Percentiles rank a stretch among this genome's conserved stretches.
Evolutionary conservation across 2,888 invertebrate species (phyloP).

Genomic region (Stenurella melanura): DNA sequence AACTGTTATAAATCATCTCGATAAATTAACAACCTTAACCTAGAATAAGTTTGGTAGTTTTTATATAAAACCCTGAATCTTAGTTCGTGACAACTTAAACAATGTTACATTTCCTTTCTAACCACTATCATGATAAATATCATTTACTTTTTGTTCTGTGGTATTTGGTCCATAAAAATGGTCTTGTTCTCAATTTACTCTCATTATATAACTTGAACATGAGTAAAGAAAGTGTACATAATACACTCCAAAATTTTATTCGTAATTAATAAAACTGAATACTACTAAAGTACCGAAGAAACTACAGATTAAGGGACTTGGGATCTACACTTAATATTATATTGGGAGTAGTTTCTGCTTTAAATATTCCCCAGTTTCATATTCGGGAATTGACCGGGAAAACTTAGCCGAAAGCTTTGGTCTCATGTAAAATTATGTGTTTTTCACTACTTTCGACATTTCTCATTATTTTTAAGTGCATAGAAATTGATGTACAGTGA

Average conservation of each 20-base stretch:
- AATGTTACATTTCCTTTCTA: constrained; percentile 13
- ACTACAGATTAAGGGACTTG: no score
- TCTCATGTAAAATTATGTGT: no score
- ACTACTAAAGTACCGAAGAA: no score
- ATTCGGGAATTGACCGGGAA: no score
- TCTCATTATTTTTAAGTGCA: no score
- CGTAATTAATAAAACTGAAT: neutral
- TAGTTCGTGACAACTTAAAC: constrained; percentile 19
- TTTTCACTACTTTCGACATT: no score
- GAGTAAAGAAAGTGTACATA: neutral
- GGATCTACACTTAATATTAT: no score
- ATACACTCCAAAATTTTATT: neutral
- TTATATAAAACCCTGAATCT: neutral
- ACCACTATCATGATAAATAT: neutral
- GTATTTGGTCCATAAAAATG: constrained; percentile 9
- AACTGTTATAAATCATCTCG: constrained; percentile 3
- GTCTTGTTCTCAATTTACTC: neutral
- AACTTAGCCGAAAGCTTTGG: no score
- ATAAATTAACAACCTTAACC: constrained; percentile 18
- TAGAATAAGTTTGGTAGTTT: constrained; percentile 6
- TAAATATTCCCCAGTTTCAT: no score
- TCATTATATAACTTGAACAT: neutral
- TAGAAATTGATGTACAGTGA: no score
- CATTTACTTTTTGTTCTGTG: constrained; percentile 3
- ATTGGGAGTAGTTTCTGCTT: no score